These are phyloP conservation scores for Bombus superbus DNA, from an alignment of 1,140 invertebrate species.

Conservation along the genomic window DNA sequence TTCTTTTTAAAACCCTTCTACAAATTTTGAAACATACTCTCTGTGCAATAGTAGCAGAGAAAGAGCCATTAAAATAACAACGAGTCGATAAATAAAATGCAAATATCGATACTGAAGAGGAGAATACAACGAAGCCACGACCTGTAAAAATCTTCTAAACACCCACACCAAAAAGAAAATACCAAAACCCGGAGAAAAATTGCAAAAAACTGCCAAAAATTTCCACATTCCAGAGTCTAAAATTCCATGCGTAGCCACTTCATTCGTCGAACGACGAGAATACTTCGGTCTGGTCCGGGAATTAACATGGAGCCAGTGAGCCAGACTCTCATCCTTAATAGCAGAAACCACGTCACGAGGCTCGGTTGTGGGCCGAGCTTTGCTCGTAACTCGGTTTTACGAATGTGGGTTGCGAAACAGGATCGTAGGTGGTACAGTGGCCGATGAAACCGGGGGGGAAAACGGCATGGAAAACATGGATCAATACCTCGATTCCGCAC, in stretches of 20 bases:
- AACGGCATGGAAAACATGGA: conserved; percentile 57
- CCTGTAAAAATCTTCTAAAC: background rate
- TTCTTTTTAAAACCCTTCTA: background rate
- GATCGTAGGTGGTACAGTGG: background rate
- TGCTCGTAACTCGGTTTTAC: conserved; percentile 53
- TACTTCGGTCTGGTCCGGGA: background rate
- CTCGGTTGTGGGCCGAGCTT: conserved; percentile 42
- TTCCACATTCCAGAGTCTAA: background rate
- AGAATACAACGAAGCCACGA: background rate
- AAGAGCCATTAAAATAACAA: background rate
- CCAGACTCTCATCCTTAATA: conserved; percentile 21
- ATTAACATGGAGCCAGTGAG: background rate
- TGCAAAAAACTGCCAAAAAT: background rate
- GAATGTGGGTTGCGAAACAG: conserved; percentile 52
- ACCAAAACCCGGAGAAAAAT: background rate
- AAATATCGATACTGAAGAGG: background rate
- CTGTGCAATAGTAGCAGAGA: background rate
- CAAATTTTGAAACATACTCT: background rate
- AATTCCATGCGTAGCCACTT: background rate
- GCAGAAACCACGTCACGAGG: conserved; percentile 17
- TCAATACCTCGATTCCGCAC: conserved; percentile 75
- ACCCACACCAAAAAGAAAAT: background rate
- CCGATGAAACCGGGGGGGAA: conserved; percentile 33
- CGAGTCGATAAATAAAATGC: background rate
- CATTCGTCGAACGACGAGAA: background rate